Evolutionary conservation across 2,888 invertebrate genomes (phyloP).

Genomic region (Hydriomena furcata): DNA sequence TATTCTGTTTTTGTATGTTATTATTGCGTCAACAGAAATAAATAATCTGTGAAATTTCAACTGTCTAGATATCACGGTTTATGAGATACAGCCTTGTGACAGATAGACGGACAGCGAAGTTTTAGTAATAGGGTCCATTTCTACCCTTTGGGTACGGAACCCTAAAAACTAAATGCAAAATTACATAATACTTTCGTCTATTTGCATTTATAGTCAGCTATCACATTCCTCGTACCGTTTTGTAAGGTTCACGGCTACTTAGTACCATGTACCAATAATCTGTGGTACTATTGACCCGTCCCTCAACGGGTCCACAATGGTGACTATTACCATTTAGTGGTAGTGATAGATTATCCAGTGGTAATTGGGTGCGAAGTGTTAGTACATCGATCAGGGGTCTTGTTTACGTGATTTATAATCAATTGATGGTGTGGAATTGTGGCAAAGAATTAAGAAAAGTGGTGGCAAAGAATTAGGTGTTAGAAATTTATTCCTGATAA

Average conservation of each 20-base stretch:
- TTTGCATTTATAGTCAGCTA: neutral
- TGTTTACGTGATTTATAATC: constrained; percentile 17
- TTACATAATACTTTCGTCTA: neutral
- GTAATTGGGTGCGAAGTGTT: constrained; percentile 36
- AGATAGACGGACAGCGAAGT: too few relatives aligned
- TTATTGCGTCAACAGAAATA: too few relatives aligned
- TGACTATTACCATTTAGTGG: constrained; percentile 46
- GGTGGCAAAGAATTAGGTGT: too few relatives aligned
- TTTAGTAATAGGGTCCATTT: too few relatives aligned
- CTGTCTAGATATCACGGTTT: too few relatives aligned
- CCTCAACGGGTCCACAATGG: constrained; percentile 64
- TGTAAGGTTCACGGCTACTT: constrained; percentile 77
- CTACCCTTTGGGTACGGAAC: too few relatives aligned
- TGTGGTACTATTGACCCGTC: constrained; percentile 70
- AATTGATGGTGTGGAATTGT: constrained; percentile 8
- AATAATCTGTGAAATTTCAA: too few relatives aligned
- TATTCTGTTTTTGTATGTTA: too few relatives aligned
- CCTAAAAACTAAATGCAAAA: too few relatives aligned
- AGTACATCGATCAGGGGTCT: constrained; percentile 26
- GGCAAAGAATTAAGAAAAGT: neutral
- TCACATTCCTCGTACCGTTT: constrained; percentile 48
- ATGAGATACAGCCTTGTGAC: too few relatives aligned
- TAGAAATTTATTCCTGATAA: too few relatives aligned
- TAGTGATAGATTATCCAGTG: constrained; percentile 30
- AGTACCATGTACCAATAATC: constrained; percentile 34